Evolutionary conservation across 2,113 vertebrate species (phyloP).

Genomic region (Neodon shergylaensis): DNA sequence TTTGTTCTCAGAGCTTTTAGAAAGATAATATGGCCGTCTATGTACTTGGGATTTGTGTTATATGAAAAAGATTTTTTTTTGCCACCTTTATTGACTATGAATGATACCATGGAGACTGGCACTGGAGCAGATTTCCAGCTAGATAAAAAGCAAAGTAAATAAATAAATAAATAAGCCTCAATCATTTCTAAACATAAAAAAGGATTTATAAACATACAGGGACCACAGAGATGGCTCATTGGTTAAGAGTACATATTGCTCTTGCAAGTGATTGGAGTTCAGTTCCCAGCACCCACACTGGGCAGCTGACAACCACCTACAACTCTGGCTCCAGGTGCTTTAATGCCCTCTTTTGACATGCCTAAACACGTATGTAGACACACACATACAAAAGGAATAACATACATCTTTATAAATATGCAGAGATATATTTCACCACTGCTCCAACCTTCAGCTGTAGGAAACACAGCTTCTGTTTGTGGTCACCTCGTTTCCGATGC

Average conservation of each 20-base stretch:
- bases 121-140: neutral
- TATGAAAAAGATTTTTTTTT: constrained; percentile 9
- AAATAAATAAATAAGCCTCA: neutral
- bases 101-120: neutral
- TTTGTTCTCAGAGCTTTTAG: constrained; percentile 6
- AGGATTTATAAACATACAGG: neutral
- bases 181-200: neutral
- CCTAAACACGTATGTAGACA: neutral
- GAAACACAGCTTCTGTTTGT: neutral
- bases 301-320: neutral
- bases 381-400: neutral
- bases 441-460: neutral
- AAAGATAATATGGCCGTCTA: neutral
- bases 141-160: neutral
- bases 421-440: neutral
- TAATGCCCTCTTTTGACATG: neutral
- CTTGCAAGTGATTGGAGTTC: neutral
- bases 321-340: neutral
- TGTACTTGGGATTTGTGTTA: neutral
- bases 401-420: neutral
- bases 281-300: neutral
- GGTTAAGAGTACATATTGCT: neutral
- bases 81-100: neutral
- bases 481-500: neutral
- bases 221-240: neutral